Base-by-base conservation (phyloP, 1,140 invertebrate species). In the Stenopsyche tienmushanensis region DNA sequence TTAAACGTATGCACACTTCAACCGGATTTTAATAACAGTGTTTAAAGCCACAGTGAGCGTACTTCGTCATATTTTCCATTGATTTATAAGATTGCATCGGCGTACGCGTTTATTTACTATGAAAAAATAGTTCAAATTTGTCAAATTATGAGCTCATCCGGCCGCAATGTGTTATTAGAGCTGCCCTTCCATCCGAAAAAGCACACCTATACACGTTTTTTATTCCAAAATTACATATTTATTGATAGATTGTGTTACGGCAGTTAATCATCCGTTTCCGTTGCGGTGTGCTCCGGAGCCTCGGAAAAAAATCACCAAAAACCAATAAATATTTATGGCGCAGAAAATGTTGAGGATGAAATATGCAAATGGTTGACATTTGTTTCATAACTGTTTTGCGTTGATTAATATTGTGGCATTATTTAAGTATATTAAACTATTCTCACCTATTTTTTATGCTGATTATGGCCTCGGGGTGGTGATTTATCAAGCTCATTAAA, bases 401-500 rank as follows among this genome's bases (percentile, higher is more conserved):
- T 15, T 20, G 44, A 47, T 47, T 47, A 47, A 47, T 47, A 47
- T 8, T 18, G 44, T 47, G 10, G 10, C 10, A 47, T 47, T 47
- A 47, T 47, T 47, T 15, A 47, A 47, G 17, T 15, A 13, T 15
- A 47, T 47, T 47, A 13, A 20, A 47, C 10, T 47, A 47, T 47
- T 47, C 44, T 47, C 44, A 15, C 44, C 10, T 20, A 20, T 15
- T 20, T 20, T 15, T 47, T 47, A 8, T 8, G 5, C 18, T 8
- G 18, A 18, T 15, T 7, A 47, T 20, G 17, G 44, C 44, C 44
- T 8, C 44, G 10, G 44, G 44, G 5, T 18, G 18, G 17, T 18
- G 18, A 47, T 47, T 47, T 47, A 47, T 47, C 44, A 18, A 18
- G 44, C 44, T 47, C 18, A 47, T 47, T 47, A 47, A 15, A 20